phyloP scores from a whole-genome alignment of 2,113 vertebrate species.

The Procavia capensis region DNA sequence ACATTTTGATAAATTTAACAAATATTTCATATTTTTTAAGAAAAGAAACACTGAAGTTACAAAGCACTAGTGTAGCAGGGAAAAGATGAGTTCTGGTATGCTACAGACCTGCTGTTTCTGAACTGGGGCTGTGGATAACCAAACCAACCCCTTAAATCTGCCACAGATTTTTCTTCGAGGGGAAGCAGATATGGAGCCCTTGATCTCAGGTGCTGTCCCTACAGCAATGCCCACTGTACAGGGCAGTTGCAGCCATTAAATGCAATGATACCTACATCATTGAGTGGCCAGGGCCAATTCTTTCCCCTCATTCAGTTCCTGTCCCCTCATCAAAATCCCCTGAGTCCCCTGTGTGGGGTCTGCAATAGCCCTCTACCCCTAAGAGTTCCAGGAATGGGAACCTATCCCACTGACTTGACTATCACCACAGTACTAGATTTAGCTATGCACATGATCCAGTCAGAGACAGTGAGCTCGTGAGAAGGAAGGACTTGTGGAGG shows the following conservation, averaged over 20 bases:
- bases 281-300: too few species aligned
- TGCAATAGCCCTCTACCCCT: too few species aligned
- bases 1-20: not conserved
- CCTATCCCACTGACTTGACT: not conserved
- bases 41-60: not conserved
- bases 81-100: not conserved
- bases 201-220: not conserved
- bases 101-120: too few species aligned
- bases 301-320: not conserved
- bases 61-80: not conserved
- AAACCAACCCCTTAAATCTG: not conserved
- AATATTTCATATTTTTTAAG: not conserved
- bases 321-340: accelerated
- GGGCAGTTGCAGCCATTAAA: not conserved
- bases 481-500: not conserved
- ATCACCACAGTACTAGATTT: not conserved
- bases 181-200: not conserved
- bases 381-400: not conserved
- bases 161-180: not conserved
- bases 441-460: not conserved
- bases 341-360: too few species aligned
- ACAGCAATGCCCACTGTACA: not conserved
- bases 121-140: not conserved
- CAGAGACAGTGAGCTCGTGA: not conserved
- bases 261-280: not conserved